phyloP scores from a whole-genome alignment of 1,140 invertebrate species.

The Tenebrio molitor region DNA sequence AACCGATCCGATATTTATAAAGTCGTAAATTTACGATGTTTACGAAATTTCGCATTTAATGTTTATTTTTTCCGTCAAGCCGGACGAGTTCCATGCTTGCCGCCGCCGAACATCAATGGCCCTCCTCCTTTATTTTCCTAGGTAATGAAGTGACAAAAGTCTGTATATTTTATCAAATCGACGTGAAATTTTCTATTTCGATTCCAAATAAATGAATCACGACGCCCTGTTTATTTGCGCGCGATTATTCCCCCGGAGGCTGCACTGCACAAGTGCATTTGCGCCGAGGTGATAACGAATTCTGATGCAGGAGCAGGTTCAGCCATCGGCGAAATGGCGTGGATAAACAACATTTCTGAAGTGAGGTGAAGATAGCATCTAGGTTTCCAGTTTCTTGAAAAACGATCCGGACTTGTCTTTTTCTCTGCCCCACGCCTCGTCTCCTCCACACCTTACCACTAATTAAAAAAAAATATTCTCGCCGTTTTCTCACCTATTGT shows the following conservation, averaged over 20 bases:
- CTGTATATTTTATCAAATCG: constrained; percentile 32
- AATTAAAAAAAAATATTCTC: too few species aligned
- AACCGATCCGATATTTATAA: constrained; percentile 27
- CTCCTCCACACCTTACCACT: constrained; percentile 9
- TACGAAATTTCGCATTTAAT: constrained; percentile 41
- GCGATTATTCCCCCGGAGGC: background rate
- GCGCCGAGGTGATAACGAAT: constrained; percentile 43
- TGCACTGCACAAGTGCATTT: constrained; percentile 29
- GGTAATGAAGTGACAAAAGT: constrained; percentile 41
- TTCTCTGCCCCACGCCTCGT: background rate
- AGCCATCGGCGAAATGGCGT: constrained; percentile 37
- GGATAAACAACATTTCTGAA: constrained; percentile 46
- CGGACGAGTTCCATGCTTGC: constrained; percentile 38
- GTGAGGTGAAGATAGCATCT: constrained; percentile 47
- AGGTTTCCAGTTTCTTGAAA: constrained; percentile 41
- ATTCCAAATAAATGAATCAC: constrained; percentile 32
- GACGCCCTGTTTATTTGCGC: constrained; percentile 14
- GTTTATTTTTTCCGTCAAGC: constrained; percentile 42
- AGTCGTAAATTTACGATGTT: constrained; percentile 41
- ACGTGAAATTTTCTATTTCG: background rate
- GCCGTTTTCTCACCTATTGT: too few species aligned
- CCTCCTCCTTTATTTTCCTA: constrained; percentile 30
- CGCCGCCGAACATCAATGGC: constrained; percentile 41
- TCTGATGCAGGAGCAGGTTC: constrained; percentile 46
- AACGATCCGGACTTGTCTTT: constrained; percentile 20